phyloP scores from a whole-genome alignment of 30 jellyfish, hydroid and myxozoan genomes.

The Hydractinia echinata region DNA sequence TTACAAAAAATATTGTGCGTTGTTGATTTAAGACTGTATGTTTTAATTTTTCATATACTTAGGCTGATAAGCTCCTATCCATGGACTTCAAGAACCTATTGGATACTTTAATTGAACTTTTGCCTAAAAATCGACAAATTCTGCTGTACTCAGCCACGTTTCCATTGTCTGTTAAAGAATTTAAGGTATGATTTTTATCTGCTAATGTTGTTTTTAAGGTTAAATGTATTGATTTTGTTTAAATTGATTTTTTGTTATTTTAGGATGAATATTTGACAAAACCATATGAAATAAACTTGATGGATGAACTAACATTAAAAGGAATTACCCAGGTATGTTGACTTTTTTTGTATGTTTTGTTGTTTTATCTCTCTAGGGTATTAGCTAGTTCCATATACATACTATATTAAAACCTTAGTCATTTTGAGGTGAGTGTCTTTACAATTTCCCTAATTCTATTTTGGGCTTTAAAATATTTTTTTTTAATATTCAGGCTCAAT shows the following conservation, averaged over 20 bases:
- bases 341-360: no score
- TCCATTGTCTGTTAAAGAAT: slow-evolving; percentile 83
- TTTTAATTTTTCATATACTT: neutral
- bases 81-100: slow-evolving; percentile 70
- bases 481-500: no score
- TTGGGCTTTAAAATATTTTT: no score
- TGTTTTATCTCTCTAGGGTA: neutral
- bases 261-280: slow-evolving; percentile 71
- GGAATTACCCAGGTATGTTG: slow-evolving; percentile 96
- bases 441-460: no score
- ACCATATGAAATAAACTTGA: slow-evolving; percentile 84
- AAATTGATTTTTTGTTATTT: neutral
- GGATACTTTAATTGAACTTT: slow-evolving; percentile 47
- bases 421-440: no score
- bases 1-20: neutral
- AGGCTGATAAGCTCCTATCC: slow-evolving; percentile 93
- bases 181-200: slow-evolving; percentile 39
- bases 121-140: slow-evolving; percentile 81
- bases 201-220: neutral
- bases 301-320: slow-evolving; percentile 86
- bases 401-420: no score
- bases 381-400: no score
- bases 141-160: slow-evolving; percentile 86
- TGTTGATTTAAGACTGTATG: neutral
- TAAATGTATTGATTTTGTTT: neutral